Evolutionary conservation across 2,888 invertebrate genomes (phyloP).

Genomic region (Calliscelio sp.): DNA sequence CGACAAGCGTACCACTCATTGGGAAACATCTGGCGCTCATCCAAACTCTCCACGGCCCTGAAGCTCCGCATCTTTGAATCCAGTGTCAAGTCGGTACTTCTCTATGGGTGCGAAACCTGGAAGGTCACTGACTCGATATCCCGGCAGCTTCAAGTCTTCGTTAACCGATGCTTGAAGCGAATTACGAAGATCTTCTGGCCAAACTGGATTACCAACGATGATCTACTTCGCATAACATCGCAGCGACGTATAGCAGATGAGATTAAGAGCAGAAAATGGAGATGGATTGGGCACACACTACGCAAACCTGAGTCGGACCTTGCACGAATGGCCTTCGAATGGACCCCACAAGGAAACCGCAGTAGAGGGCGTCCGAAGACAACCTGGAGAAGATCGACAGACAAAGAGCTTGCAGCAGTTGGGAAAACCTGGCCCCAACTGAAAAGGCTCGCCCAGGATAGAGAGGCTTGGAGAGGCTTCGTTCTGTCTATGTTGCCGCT

Average conservation of each 20-base stretch:
- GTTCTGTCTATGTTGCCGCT: slow-evolving; percentile 22
- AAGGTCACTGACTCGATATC: slow-evolving; percentile 18
- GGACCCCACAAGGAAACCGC: slow-evolving; percentile 12
- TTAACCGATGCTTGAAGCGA: slow-evolving; percentile 15
- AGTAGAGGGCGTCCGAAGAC: background rate
- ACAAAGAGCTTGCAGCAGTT: background rate
- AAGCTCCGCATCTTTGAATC: slow-evolving; percentile 8
- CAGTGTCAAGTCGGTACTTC: slow-evolving; percentile 20
- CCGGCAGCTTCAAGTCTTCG: slow-evolving; percentile 22
- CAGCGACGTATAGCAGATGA: background rate
- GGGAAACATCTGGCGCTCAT: slow-evolving; percentile 12
- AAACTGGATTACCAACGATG: background rate
- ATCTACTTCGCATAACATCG: slow-evolving; percentile 1
- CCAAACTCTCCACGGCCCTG: slow-evolving; percentile 17
- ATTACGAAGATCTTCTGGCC: slow-evolving; percentile 19
- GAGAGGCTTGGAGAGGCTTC: slow-evolving; percentile 30
- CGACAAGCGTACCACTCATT: slow-evolving; percentile 18
- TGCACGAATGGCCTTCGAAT: background rate
- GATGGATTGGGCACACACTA: slow-evolving; percentile 17
- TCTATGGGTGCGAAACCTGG: slow-evolving; percentile 21
- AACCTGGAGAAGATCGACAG: slow-evolving; percentile 15
- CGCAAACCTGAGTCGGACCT: slow-evolving; percentile 6
- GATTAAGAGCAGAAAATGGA: slow-evolving; percentile 9
- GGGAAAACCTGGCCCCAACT: slow-evolving; percentile 24
- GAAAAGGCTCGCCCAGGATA: slow-evolving; percentile 2